Evolutionary conservation across 2,888 invertebrate genomes (phyloP).

Genomic region (Tetropium fuscum): DNA sequence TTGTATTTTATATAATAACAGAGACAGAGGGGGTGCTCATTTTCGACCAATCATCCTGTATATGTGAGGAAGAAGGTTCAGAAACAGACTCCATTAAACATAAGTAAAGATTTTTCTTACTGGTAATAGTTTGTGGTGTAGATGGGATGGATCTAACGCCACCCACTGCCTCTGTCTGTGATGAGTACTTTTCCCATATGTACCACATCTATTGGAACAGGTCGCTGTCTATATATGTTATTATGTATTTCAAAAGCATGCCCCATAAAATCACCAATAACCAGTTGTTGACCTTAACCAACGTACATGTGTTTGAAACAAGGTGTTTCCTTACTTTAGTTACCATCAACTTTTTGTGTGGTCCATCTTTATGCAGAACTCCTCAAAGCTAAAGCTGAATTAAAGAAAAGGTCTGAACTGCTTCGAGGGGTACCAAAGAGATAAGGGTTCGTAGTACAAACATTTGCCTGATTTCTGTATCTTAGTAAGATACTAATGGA

Average conservation of each 20-base stretch:
- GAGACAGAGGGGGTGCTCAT: too few species aligned
- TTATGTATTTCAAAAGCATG: slow-evolving; percentile 14
- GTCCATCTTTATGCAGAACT: too few species aligned
- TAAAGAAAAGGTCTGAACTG: not conserved
- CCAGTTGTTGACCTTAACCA: not conserved
- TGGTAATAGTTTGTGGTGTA: not conserved
- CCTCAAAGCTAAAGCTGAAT: not conserved
- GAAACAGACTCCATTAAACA: not conserved
- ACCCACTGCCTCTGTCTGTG: not conserved
- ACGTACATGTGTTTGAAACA: not conserved
- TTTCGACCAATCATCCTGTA: too few species aligned
- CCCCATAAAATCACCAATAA: slow-evolving; percentile 5
- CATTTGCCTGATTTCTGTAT: not conserved
- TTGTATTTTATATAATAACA: too few species aligned
- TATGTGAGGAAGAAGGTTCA: too few species aligned
- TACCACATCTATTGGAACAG: not conserved
- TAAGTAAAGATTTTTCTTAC: not conserved
- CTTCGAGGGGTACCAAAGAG: not conserved
- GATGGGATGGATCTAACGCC: too few species aligned
- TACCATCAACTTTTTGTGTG: not conserved
- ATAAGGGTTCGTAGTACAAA: not conserved
- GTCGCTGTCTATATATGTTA: slow-evolving; percentile 5
- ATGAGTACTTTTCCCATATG: not conserved
- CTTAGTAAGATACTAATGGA: not conserved
- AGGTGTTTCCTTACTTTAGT: not conserved